phyloP scores from a whole-genome alignment of 2,113 vertebrate species.

The Amia ocellicauda region DNA sequence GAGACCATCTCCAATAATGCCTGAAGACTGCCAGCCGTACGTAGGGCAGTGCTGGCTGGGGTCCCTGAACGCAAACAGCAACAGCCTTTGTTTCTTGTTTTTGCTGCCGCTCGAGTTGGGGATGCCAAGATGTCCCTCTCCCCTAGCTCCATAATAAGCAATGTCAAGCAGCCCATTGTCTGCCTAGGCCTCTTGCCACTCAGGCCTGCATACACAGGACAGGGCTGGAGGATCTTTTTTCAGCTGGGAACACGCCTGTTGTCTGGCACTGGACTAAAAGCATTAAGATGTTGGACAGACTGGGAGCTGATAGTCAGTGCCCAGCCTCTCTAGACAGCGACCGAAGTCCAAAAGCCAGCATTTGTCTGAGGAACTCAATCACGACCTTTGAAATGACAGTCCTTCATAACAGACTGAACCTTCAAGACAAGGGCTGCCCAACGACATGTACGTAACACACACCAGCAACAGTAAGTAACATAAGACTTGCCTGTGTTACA shows the following conservation, averaged over 20 bases:
- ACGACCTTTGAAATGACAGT: slow-evolving; percentile 73
- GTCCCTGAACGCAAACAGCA: background rate
- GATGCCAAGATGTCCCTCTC: background rate
- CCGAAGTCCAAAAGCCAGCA: slow-evolving; percentile 67
- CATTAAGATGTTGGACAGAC: slow-evolving; percentile 32
- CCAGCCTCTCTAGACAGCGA: slow-evolving; percentile 5
- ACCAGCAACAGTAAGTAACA: slow-evolving; percentile 71
- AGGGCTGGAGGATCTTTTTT: background rate
- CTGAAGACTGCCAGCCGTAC: too few relatives aligned
- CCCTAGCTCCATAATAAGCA: background rate
- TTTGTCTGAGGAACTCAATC: slow-evolving; percentile 69
- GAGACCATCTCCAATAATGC: too few relatives aligned
- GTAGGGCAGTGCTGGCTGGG: background rate
- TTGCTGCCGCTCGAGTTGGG: background rate
- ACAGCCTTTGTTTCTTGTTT: background rate
- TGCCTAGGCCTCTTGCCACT: background rate
- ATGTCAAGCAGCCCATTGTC: slow-evolving; percentile 1
- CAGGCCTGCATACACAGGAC: background rate
- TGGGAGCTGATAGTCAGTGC: slow-evolving; percentile 6
- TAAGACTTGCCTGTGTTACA: slow-evolving; percentile 13
- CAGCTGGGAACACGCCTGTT: background rate
- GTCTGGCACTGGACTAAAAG: slow-evolving; percentile 39
- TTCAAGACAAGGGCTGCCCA: slow-evolving; percentile 42
- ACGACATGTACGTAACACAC: slow-evolving; percentile 71
- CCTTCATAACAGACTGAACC: slow-evolving; percentile 64